These are phyloP conservation scores for Lasiurus borealis DNA, from an alignment of 2,113 vertebrate genomes.

Conservation along the genomic window DNA sequence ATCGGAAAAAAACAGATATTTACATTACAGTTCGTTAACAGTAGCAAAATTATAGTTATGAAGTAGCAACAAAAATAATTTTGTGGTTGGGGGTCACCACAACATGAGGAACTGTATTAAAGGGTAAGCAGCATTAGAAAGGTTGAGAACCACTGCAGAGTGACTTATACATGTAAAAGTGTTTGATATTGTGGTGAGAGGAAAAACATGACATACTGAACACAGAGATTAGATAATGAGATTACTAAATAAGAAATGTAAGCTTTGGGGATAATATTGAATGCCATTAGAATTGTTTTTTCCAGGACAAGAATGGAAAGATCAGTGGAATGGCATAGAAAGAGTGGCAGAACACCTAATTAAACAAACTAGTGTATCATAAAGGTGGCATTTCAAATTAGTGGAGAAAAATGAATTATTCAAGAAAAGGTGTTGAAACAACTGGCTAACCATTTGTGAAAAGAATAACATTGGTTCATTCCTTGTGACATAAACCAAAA, in stretches of 20 bases:
- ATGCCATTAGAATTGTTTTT: not conserved
- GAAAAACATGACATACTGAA: not conserved
- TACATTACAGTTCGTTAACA: too few relatives aligned
- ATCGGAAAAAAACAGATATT: too few relatives aligned
- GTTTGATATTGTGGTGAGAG: not conserved
- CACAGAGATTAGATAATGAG: not conserved
- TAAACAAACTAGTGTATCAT: slow-evolving; percentile 30
- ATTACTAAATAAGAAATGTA: not conserved
- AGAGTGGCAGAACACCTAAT: not conserved
- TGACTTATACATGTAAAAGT: not conserved
- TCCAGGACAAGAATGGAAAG: not conserved
- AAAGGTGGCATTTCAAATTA: slow-evolving; percentile 54
- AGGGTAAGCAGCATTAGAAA: too few relatives aligned
- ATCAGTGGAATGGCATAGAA: not conserved
- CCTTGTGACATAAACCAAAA: slow-evolving; percentile 68
- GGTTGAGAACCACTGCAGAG: too few relatives aligned
- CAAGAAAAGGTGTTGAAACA: slow-evolving; percentile 71
- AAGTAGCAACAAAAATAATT: too few relatives aligned
- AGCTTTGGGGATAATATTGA: not conserved
- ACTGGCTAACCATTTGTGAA: slow-evolving; percentile 70
- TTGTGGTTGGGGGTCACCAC: too few relatives aligned
- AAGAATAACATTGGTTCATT: slow-evolving; percentile 65
- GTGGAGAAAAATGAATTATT: slow-evolving; percentile 73
- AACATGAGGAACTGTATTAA: too few relatives aligned
- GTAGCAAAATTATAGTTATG: too few relatives aligned